Base-by-base conservation (phyloP, 1,140 invertebrate genomes). In the Bombus difficillimus region DNA sequence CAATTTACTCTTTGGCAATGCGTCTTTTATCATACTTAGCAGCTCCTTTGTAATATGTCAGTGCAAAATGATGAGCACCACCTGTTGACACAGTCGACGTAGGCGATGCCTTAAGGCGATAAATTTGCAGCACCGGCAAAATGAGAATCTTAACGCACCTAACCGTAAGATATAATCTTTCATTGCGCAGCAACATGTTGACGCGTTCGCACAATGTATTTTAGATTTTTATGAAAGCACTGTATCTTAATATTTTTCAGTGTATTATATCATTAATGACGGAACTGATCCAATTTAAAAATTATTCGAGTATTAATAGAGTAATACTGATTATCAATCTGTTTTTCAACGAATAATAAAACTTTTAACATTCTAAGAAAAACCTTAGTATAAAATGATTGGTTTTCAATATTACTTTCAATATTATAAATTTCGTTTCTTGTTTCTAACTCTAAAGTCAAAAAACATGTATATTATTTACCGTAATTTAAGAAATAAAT, bases 21-120 rank as follows among this genome's bases (percentile, higher is more conserved):
- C 78, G 81, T 90, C 82, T 86, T 90, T 88, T 85, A 88, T 85
- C 89, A 81, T 68, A 71, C 68, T 80, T 86, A 72, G 72, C 68
- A 73, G 47, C 83, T 88, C 78, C 69, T 85, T 86, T 41, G 75
- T 81, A 89, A 90, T 85, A 85, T 75, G 83, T 86, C 86, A 86
- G 81, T 89, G 80, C 57, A 74, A 88, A 90, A 90, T 90, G 89
- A 90, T 83, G 81, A 81, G 86, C 81, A 72, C 88, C 89, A 90
- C 89, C 89, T 90, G 89, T 90, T 90, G 89, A 90, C 89, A 90
- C 39, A 76, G 34, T 43, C 86, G 86, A 88, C 64, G 83, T 62
- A 76, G 47, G 78, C 83, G 69, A 74, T 83, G 77, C 77, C 77
- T 79, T n/a, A 10, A 32, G 79, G 75, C 86, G 88, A 90, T 90